Evolutionary conservation across 2,888 invertebrate species (phyloP).

Genomic region (Tetragnatha montana): DNA sequence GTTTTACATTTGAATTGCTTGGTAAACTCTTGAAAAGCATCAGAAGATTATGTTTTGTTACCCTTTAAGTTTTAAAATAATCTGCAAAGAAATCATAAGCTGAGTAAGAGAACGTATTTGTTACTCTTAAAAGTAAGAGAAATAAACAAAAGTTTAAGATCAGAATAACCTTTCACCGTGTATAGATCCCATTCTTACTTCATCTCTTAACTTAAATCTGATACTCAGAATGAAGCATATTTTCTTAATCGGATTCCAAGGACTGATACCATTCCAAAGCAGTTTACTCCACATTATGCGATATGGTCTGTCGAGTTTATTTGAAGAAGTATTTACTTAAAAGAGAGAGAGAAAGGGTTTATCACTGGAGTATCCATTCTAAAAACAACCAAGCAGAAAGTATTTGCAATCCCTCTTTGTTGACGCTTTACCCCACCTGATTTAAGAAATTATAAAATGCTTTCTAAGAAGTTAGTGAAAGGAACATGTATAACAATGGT

Average conservation of each 20-base stretch:
- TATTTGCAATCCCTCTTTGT: neutral
- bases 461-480: neutral
- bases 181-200: neutral
- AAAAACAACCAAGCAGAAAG: neutral
- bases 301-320: neutral
- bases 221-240: neutral
- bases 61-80: too few relatives aligned
- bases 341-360: neutral
- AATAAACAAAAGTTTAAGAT: neutral
- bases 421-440: neutral
- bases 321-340: neutral
- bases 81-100: too few relatives aligned
- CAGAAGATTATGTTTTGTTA: too few relatives aligned
- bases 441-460: neutral
- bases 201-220: neutral
- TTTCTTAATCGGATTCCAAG: neutral
- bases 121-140: neutral
- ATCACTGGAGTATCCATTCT: neutral
- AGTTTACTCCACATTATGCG: neutral
- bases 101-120: too few relatives aligned
- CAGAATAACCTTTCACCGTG: neutral
- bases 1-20: too few relatives aligned
- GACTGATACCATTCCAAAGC: neutral
- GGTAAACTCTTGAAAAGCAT: too few relatives aligned
- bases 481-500: neutral